phyloP scores from a whole-genome alignment of 1,140 invertebrate genomes.

The Psilanteris sp. region DNA sequence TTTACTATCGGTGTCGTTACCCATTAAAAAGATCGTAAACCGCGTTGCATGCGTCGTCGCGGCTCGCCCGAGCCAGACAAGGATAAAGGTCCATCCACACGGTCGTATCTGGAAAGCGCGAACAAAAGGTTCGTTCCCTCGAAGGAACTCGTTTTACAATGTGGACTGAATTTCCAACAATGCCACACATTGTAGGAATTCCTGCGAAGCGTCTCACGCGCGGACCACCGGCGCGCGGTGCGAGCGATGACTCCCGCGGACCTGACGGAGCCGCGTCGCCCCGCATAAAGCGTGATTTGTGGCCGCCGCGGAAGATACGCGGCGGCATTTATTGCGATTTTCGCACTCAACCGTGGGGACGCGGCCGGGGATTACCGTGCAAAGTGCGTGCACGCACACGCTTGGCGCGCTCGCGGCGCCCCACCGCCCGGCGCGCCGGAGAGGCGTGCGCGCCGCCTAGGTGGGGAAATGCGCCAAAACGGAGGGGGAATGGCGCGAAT shows the following conservation, averaged over 20 bases:
- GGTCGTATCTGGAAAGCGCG: constrained; percentile 1
- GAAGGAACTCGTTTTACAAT: constrained; percentile 39
- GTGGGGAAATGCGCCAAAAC: constrained; percentile 63
- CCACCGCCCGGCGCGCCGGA: constrained; percentile 10
- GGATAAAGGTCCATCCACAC: no score
- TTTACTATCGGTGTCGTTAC: no score
- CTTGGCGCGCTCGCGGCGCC: no score
- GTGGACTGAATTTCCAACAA: constrained; percentile 31
- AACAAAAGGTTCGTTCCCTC: constrained; percentile 20
- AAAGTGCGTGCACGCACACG: constrained; percentile 2
- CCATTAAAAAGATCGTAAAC: no score
- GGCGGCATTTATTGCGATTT: constrained; percentile 69
- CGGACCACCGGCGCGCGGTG: constrained; percentile 17
- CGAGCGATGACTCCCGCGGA: no score
- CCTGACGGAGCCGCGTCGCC: no score
- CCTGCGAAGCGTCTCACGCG: constrained; percentile 11
- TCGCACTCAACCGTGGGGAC: constrained; percentile 68
- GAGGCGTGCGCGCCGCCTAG: constrained; percentile 24
- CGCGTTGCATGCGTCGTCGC: no score
- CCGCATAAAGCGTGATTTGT: constrained; percentile 6
- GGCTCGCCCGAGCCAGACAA: no score
- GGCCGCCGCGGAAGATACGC: constrained; percentile 26
- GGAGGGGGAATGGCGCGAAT: constrained; percentile 74
- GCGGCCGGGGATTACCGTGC: constrained; percentile 65
- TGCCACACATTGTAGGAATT: constrained; percentile 39